Base-by-base conservation (phyloP, 2,113 vertebrate species). In the Rynchops niger region DNA sequence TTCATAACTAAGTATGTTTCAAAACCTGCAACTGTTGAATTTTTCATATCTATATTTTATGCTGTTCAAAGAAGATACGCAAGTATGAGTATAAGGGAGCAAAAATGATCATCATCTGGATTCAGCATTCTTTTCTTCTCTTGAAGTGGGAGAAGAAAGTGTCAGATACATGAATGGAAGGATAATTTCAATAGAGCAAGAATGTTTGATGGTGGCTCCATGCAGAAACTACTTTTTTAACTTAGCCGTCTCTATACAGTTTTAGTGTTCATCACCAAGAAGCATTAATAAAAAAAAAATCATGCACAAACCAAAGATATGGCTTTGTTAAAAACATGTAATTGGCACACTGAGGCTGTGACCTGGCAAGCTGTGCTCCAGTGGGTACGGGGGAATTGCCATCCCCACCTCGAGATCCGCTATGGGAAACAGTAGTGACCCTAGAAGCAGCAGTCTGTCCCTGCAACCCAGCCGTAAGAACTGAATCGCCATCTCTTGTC, bases 391-490 rank as follows among this genome's bases (percentile, higher is more conserved):
- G 29, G 11, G 19, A 66, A 50, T 18, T 52, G 19, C 5, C 9
- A 7, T 52, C 15, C 5, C 29, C 55, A 34, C 16, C 20, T 58
- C 0, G 0, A 58, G 58, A 50, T 62, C 29, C 1, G 2, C 32
- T 62, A 9, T 6, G 9, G 36, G 22, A 56, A 76, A 73, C 1
- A 50, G 22, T 6, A 47, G 11, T 14, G 42, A 50, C 27, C 8
- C 9, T 4, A 53, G n/a, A 73, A 83, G 38, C 9, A 47, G 18
- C 59, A 52, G 32, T 11, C 36, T 91, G 25, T 45, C 36, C 47
- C 21, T 40, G 18, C 40, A 43, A 45, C 25, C 13, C 45, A 12
- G 27, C 50, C 81, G 18, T 62, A 34, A 17, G 25, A 85, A 56
- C 26, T 30, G 47, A 88, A 84, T 15, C 36, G 76, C 25, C 13